Conservation (phyloP, 1,140 invertebrate species). For the Lutraria rhynchaena region DNA sequence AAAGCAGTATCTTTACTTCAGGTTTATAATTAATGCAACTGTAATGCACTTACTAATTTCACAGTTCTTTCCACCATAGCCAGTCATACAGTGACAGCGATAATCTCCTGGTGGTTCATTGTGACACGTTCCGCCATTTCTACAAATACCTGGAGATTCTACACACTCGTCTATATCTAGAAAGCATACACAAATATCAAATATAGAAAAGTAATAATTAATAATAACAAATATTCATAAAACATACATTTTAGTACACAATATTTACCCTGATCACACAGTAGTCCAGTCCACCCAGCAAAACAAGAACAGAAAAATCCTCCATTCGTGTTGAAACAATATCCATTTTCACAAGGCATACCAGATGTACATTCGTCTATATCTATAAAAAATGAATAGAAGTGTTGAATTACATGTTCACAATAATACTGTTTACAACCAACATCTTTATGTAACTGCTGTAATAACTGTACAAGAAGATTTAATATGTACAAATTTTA, state of each 20-base stretch:
- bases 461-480: no score
- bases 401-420: no score
- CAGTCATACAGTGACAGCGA: neutral
- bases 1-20: no score
- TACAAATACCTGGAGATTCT: conserved; percentile 1
- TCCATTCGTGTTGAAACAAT: conserved; percentile 17
- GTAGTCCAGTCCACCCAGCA: conserved; percentile 9
- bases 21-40: no score
- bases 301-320: conserved; percentile 5
- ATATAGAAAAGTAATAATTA: no score
- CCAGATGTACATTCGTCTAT: conserved; percentile 6
- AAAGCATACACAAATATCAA: no score
- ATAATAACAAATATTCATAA: no score
- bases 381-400: conserved; percentile 22
- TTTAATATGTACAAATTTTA: no score
- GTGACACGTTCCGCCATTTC: conserved; percentile 51
- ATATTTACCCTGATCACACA: conserved; percentile 7
- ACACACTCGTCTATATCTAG: conserved; percentile 40
- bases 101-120: conserved; percentile 18
- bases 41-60: neutral
- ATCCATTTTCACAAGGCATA: conserved; percentile 25
- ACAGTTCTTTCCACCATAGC: conserved; percentile 9
- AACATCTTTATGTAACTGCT: no score
- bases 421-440: no score
- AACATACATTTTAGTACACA: no score